Evolutionary conservation across 1,140 invertebrate genomes (phyloP), one percentile per base, ranked within the genome.

Genomic region (Xylocopa sonorina): DNA sequence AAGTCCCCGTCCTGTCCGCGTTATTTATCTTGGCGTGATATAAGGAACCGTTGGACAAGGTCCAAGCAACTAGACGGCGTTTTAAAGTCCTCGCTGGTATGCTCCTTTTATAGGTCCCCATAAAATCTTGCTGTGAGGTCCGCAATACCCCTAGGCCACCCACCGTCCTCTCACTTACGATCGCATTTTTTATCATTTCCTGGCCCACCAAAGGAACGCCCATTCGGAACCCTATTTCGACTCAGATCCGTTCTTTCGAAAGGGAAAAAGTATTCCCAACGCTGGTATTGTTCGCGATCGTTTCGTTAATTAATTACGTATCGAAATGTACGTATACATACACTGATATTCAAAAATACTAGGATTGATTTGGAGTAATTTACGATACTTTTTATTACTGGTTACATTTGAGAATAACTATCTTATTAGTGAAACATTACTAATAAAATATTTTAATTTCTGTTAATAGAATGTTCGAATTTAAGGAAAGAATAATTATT

Each of bases 121-220:
- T 85, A 83, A 83, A 85, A 85, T 75, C 81, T 60, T 69, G 68
- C n/a, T 83, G 83, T 82, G 81, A 72, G 83, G 81, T 83, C 83
- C 69, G 48, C 41, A 46, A 48, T 62, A 78, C 64, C 63, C n/a
- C 67, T 63, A 60, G 18, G 60, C 64, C 60, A 43, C 38, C 51
- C 24, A 24, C 64, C 34, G 21, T 68, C 68, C 32, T 75, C 58
- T 80, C 58, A 66, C 73, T 68, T 73, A 60, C 73, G 48, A 66
- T 78, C 60, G 43, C 51, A 43, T n/a, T 69, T 84, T 82, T 63
- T 81, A 53, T 75, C 73, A 76, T 83, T 83, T 81, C 66, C 62
- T 34, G 34, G 48, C 67, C 14, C 57, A 78, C 46, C 3, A 43
- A 57, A 64, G 14, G 38, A 63, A 73, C 58, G 29, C 24, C 50